Evolutionary conservation across 2,113 vertebrate genomes (phyloP), one percentile per base, ranked within the genome.

Genomic region (Neodontobutis hainanensis): DNA sequence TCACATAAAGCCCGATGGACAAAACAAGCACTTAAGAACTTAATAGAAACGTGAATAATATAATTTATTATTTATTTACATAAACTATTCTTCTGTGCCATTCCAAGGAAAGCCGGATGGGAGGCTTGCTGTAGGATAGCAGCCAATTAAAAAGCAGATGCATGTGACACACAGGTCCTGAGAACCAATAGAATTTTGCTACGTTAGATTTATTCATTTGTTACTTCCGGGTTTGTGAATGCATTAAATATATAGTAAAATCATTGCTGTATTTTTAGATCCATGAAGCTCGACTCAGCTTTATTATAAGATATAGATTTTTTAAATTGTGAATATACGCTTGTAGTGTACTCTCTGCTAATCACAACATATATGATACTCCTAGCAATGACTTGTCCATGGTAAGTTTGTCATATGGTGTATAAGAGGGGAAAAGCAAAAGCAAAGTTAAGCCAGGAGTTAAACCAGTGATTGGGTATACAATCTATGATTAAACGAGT

Each of bases 141-240:
- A 74, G 50, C 89, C 89, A 88, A 89, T 89, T 5, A 74, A 1
- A 75, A 45, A 0, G 40, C 56, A 11, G 40, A 1, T 16, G 70
- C 49, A 0, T 4, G 32, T 75, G 80, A 87, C 78, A 65, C 78
- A 65, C 0, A 6, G 0, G 0, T 1, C 27, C 8, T 36, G 0
- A 2, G 15, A 0, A 35, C 84, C 82, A 90, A 89, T 85, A 7
- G 34, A 8, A 9, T 68, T 73, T 5, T 65, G 77, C 71, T 0
- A 90, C 89, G 88, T 87, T 0, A 2, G 2, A 35, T 6, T 0
- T 2, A 19, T 10, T 0, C n/a, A 44, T 44, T 16, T 19, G 45
- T 43, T 8, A 27, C 0, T 66, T 78, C 67, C 72, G 49, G 70
- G 19, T 74, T 50, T 12, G 42, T 19, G 11, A 51, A 15, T 0